Evolutionary conservation across 2,888 invertebrate genomes (phyloP), one percentile per base, ranked within the genome.

Genomic region (Lepidocyrtoides sp.): DNA sequence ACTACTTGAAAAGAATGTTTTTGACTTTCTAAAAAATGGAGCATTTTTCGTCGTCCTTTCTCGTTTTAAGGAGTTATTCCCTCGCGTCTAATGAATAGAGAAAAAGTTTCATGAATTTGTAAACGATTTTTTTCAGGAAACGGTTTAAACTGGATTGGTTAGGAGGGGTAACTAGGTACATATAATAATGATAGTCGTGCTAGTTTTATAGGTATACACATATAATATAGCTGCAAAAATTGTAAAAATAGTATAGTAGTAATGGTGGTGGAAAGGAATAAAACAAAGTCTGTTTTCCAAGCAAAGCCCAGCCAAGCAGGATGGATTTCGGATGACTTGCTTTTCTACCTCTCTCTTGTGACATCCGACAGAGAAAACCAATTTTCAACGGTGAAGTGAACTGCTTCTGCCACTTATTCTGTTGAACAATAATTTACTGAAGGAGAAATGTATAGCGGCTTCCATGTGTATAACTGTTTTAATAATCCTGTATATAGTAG

Each of bases 311-410:
- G 29, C 17, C 20, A 17, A 8, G 72, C 23, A 8, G 32, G 48
- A 32, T 87, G 57, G 79, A 77, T 87, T 88, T 79, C 51, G 51
- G 26, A 51, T 44, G 75, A 60, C 51, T 54, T 77, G 77, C 77
- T 26, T n/a, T 36, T 20, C 44, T 79, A 44, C 77, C 60, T 79
- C 44, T 79, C 66, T 77, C 79, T 63, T 26, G 81, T 88, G 87
- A 88, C 87, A 88, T 88, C 87, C 87, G 81, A 88, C 87, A 88
- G 79, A 89, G 89, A 89, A 89, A 82, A 82, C 82, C 82, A 89
- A 89, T 82, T 82, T 89, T 57, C 82, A 89, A 66, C 60, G 69
- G 77, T 69, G 89, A 82, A 81, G 29, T 82, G 54, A 82, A 88
- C 88, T 88, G 72, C 82, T 81, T 51, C 72, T 57, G 57, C 63